Conservation (phyloP, 2,797 vertebrate genomes). For the Hyperoplus lanceolatus region DNA sequence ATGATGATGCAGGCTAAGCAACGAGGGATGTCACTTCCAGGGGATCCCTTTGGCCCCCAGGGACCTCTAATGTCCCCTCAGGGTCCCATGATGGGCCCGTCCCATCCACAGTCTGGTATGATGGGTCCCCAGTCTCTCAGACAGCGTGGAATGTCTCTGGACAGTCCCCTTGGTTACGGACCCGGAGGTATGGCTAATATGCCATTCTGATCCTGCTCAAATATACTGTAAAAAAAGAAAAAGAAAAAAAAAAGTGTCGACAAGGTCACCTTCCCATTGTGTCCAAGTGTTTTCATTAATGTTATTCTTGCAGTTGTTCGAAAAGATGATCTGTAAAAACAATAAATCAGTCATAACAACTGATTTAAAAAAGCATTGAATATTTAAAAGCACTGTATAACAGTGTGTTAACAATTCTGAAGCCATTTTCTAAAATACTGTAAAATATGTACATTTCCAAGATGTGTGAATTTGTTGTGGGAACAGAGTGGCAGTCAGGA, state of each 20-base stretch:
- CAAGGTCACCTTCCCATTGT: constrained; percentile 66
- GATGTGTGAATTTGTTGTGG: constrained; percentile 83
- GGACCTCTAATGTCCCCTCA: constrained; percentile 93
- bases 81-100: constrained; percentile 93
- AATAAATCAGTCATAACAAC: constrained; percentile 57
- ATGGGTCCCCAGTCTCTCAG: constrained; percentile 94
- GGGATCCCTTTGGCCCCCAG: constrained; percentile 93
- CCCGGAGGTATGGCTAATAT: constrained; percentile 94
- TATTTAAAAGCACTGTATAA: constrained; percentile 75
- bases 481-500: constrained; percentile 75
- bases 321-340: constrained; percentile 65
- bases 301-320: constrained; percentile 75
- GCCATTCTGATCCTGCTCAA: constrained; percentile 89
- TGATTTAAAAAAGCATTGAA: constrained; percentile 65
- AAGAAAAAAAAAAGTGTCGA: constrained; percentile 59
- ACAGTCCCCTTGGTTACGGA: constrained; percentile 94
- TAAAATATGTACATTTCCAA: constrained; percentile 88
- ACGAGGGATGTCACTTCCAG: constrained; percentile 90
- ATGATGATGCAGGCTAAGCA: constrained; percentile 99
- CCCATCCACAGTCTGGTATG: constrained; percentile 92
- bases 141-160: constrained; percentile 96
- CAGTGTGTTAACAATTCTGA: constrained; percentile 80
- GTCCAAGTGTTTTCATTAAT: constrained; percentile 75
- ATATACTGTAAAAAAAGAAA: constrained; percentile 60
- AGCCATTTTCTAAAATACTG: constrained; percentile 88